Base-by-base conservation (phyloP, 2,888 invertebrate species). In the Sinotaia quadrata region DNA sequence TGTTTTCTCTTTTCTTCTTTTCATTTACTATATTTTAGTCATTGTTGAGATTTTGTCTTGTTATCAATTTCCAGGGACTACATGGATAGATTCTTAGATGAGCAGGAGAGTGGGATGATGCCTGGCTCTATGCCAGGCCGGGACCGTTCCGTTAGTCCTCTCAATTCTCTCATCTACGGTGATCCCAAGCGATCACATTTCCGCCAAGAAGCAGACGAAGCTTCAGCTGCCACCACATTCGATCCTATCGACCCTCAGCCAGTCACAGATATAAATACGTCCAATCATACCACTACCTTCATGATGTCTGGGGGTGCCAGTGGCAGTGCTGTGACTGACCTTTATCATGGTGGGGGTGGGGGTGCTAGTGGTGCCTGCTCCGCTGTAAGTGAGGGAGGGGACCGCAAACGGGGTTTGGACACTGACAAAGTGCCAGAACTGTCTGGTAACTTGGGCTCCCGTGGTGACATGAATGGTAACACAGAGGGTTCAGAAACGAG, bases 81-180 rank as follows among this genome's bases (percentile, higher is more conserved):
- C 86, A 95, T 96, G 95, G 96, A 96, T 85, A 91, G 95, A 80
- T 96, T 96, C 89, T 90, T 96, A 81, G 87, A 87, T 70, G 95
- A 96, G 85, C 94, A 95, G 87, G 89, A 89, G 68, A 67, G 58
- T 24, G 66, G 66, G 12, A 52, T 52, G 1, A 5, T 65, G 44
- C 65, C 65, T 21, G 65, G 65, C 2, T 33, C 65, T 15, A 67
- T 77, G 24, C 73, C 78, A 12, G 71, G 76, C 7, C 68, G 84
- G 27, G 86, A 87, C 65, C 91, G 92, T 31, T 93, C 93, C 67
- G 92, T 93, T 33, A 94, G 94, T 18, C 93, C 93, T 0, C 90
- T 92, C 54, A 91, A 91, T 75, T 88, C 89, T 15, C 80, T 89
- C 15, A 84, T 90, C 5, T 89, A 87, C 68, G 88, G 89, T 21